Conservation (phyloP, 2,888 invertebrate species). For the Isotomurus palustris region DNA sequence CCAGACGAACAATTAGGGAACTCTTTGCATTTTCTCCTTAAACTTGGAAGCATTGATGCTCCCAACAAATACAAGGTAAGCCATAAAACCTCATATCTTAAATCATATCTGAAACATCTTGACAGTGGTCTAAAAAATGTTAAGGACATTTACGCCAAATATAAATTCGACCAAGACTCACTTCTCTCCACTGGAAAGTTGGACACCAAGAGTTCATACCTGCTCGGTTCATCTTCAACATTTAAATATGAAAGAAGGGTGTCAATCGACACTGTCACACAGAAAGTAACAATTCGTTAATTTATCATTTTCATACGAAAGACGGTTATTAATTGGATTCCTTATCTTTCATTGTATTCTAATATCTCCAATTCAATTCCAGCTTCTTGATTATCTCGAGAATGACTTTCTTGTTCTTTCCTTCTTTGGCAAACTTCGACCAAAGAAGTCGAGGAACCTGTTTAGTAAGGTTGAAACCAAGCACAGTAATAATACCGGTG, state of each 20-base stretch:
- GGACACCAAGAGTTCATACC: slow-evolving; percentile 13
- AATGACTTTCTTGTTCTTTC: slow-evolving; percentile 16
- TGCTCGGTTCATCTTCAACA: slow-evolving; percentile 4
- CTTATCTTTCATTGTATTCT: no score
- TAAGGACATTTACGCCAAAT: slow-evolving; percentile 30
- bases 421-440: slow-evolving; percentile 23
- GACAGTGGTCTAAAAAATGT: no score
- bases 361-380: no score
- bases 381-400: slow-evolving; percentile 2
- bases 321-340: no score
- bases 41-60: slow-evolving; percentile 12
- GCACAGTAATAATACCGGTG: not conserved
- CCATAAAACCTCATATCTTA: not conserved
- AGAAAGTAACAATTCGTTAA: slow-evolving; percentile 9
- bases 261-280: slow-evolving; percentile 13
- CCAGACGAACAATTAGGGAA: slow-evolving; percentile 22
- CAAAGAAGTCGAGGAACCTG: slow-evolving; percentile 16
- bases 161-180: slow-evolving; percentile 16
- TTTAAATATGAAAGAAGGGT: slow-evolving; percentile 17
- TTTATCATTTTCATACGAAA: not conserved
- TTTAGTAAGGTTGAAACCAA: slow-evolving; percentile 4
- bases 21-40: slow-evolving; percentile 9
- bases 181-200: slow-evolving; percentile 11
- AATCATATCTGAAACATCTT: no score
- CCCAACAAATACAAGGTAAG: slow-evolving; percentile 20